Evolutionary conservation across 2,888 invertebrate genomes (phyloP), one percentile per base, ranked within the genome.

Genomic region (Bruchidius siliquastri): DNA sequence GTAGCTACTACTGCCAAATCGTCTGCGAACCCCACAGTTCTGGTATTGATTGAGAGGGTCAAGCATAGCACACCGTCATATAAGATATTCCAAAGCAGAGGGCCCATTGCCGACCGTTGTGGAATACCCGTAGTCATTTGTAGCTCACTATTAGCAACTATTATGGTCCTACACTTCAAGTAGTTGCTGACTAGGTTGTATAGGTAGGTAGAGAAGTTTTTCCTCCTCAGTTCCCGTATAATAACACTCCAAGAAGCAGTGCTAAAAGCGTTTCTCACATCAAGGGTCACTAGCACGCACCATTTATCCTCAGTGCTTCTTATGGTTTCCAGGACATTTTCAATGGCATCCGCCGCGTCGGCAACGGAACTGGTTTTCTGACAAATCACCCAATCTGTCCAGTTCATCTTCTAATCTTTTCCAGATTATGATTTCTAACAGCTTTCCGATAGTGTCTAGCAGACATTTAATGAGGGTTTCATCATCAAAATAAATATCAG

Each of bases 181-280:
- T 72, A 72, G 21, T 66, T 69, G 20, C n/a, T 13, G 22, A 72
- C 49, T 4, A 69, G 21, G 0, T 69, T 49, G 8, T 8, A 0
- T n/a, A 72, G 69, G 49, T 72, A 72, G 2, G 30, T 32, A 18
- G 68, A 30, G 20, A 72, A 3, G 21, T 32, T 21, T 8, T 20
- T 20, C 13, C 20, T 20, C 20, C 21, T n/a, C 13, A 72, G 21
- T 20, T 49, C 66, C 2, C 10, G 49, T 6, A 69, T 69, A 8
- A 72, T 72, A 8, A 22, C 4, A 18, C 49, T 20, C 69, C 69
- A 69, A 10, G 32, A 69, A 21, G 66, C 69, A 18, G 72, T 72
- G 22, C 73, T 74, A 10, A 71, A 72, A 0, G 72, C 73, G 49
- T 73, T 74, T 20, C 32, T 18, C n/a, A 71, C 26, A 20, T 74